Conservation (phyloP, 2,113 vertebrate genomes). For the Carettochelys insculpta region DNA sequence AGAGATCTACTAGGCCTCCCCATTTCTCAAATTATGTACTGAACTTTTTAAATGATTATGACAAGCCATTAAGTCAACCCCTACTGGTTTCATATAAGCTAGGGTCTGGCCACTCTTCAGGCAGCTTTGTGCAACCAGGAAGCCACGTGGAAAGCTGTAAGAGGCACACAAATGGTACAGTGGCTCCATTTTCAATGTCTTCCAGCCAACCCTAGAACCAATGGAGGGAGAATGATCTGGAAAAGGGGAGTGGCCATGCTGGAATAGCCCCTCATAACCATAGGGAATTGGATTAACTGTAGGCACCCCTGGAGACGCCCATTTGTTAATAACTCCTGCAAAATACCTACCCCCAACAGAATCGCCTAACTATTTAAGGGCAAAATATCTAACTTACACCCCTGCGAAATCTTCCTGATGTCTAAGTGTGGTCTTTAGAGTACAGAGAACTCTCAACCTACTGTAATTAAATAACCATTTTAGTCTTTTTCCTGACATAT, state of each 20-base stretch:
- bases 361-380: rapidly evolving
- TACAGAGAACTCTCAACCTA: rapidly evolving
- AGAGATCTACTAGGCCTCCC: background rate
- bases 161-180: slow-evolving; percentile 16
- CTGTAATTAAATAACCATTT: background rate
- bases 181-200: background rate
- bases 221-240: background rate
- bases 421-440: background rate
- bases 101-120: slow-evolving; percentile 15
- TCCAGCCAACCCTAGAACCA: rapidly evolving
- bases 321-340: background rate
- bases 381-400: background rate
- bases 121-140: slow-evolving; percentile 8
- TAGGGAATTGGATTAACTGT: background rate
- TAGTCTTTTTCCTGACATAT: background rate
- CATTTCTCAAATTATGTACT: background rate
- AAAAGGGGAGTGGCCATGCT: background rate
- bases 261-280: background rate
- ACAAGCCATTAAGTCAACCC: background rate
- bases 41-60: background rate
- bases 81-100: background rate
- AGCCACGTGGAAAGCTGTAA: background rate
- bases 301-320: background rate
- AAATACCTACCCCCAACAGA: background rate
- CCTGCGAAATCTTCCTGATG: background rate